phyloP scores from a whole-genome alignment of 2,888 invertebrate genomes.

The Halocaridina rubra region DNA sequence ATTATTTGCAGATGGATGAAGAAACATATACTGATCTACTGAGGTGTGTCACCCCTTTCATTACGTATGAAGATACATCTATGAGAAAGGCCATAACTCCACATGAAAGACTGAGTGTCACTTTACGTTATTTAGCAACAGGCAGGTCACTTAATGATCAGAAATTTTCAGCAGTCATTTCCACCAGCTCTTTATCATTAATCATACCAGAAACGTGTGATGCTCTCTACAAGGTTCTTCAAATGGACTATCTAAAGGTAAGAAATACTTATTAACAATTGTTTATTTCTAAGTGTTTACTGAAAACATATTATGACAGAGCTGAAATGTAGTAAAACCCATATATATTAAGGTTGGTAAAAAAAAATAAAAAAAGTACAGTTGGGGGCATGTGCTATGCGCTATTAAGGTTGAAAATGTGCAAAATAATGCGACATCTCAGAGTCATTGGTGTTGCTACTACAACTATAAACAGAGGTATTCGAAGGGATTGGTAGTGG shows the following conservation, averaged over 20 bases:
- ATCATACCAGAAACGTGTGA: too few species aligned
- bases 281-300: neutral
- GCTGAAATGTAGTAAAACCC: too few species aligned
- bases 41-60: constrained; percentile 12
- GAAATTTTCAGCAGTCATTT: neutral
- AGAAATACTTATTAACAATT: constrained; percentile 13
- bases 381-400: too few species aligned
- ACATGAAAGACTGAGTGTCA: neutral
- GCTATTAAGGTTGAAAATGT: constrained; percentile 11
- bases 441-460: neutral
- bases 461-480: neutral
- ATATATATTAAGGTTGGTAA: constrained; percentile 9
- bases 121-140: too few species aligned
- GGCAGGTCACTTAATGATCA: too few species aligned
- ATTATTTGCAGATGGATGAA: constrained; percentile 13
- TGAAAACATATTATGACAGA: neutral
- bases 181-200: too few species aligned
- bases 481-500: neutral
- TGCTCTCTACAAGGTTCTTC: constrained; percentile 13
- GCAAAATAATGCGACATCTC: constrained; percentile 5
- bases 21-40: too few species aligned
- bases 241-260: constrained; percentile 18
- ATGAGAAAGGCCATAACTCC: constrained; percentile 4
- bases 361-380: neutral
- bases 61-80: constrained; percentile 1